A percentile compares a stretch with the other conserved stretches of the same genome.
These are phyloP conservation scores for Phengaris arion DNA, from an alignment of 2,888 invertebrate species.

Conservation along the genomic window DNA sequence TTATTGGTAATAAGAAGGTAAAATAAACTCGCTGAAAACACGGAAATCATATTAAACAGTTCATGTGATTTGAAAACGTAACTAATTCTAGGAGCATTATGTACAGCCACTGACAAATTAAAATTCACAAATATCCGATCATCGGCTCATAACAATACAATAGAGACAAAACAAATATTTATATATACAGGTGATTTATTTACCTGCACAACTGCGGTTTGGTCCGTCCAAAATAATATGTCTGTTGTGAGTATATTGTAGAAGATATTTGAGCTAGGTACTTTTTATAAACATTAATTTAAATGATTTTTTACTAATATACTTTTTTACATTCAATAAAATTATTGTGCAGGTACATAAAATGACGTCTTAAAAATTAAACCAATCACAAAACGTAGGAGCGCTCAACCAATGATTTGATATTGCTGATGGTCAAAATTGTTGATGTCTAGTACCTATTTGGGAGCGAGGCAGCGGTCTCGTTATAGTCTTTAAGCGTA, in stretches of 20 bases:
- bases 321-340: background rate
- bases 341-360: constrained; percentile 14
- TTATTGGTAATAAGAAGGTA: constrained; percentile 79
- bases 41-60: constrained; percentile 69
- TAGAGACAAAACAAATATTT: background rate
- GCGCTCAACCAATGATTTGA: background rate
- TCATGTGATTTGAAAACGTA: constrained; percentile 62
- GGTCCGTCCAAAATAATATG: background rate
- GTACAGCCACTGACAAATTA: constrained; percentile 69
- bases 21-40: constrained; percentile 77
- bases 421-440: background rate
- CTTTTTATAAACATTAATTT: background rate
- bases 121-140: constrained; percentile 68
- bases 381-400: constrained; percentile 12
- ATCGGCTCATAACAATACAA: constrained; percentile 56
- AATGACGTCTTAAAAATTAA: background rate
- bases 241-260: background rate
- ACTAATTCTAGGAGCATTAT: constrained; percentile 70
- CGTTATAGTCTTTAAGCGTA: background rate
- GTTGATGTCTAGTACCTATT: too few relatives aligned
- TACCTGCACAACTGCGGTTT: background rate
- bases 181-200: constrained; percentile 8
- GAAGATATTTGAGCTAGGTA: background rate
- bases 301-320: background rate
- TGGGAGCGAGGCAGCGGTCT: too few relatives aligned